phyloP scores from a whole-genome alignment of 2,888 invertebrate genomes.

The Bibio marci region DNA sequence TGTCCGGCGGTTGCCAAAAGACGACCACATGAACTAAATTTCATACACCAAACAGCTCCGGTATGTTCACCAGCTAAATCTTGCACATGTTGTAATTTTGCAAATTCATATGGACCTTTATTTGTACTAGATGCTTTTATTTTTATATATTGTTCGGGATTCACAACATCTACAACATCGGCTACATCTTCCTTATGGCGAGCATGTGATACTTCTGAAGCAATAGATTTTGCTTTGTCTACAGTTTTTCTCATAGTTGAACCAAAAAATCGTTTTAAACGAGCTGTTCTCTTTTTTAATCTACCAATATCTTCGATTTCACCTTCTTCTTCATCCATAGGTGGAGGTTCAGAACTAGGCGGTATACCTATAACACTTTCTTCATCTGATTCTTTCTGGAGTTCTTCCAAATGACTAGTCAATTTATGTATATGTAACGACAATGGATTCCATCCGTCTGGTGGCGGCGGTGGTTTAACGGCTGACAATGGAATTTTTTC shows the following conservation, averaged over 20 bases:
- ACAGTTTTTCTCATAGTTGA: slow-evolving; percentile 83
- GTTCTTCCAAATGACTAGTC: slow-evolving; percentile 65
- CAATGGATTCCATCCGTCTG: slow-evolving; percentile 86
- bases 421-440: slow-evolving; percentile 87
- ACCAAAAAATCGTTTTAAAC: slow-evolving; percentile 66
- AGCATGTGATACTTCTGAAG: slow-evolving; percentile 77
- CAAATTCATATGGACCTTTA: slow-evolving; percentile 95
- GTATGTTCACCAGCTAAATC: slow-evolving; percentile 69
- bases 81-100: slow-evolving; percentile 76
- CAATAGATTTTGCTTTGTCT: slow-evolving; percentile 76
- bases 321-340: slow-evolving; percentile 28
- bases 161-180: slow-evolving; percentile 66
- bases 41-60: slow-evolving; percentile 98
- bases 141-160: slow-evolving; percentile 65
- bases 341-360: slow-evolving; percentile 23
- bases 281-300: slow-evolving; percentile 33
- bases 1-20: slow-evolving; percentile 94
- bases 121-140: slow-evolving; percentile 90
- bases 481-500: slow-evolving; percentile 87
- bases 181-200: slow-evolving; percentile 72
- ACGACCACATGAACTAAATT: slow-evolving; percentile 90
- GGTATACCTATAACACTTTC: slow-evolving; percentile 48
- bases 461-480: slow-evolving; percentile 37
- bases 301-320: slow-evolving; percentile 29
- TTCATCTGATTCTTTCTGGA: slow-evolving; percentile 62